Base-by-base conservation (phyloP, 2,797 vertebrate species). In the Lates japonicus region DNA sequence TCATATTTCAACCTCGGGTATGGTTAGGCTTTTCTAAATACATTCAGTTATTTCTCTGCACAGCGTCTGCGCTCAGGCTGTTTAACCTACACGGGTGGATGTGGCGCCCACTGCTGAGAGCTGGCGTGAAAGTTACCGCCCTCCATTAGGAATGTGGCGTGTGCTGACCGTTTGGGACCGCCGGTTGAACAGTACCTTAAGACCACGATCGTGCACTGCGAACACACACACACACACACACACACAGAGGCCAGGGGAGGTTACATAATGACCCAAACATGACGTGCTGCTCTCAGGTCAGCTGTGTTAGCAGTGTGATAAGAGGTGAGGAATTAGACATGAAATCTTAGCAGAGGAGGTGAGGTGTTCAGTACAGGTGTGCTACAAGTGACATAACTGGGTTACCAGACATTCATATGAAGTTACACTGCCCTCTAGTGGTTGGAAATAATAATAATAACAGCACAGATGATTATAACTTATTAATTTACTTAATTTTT, bases 51-150 rank as follows among this genome's bases (percentile, higher is more conserved):
- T 33, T 39, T 8, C 44, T 14, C 7, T 25, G n/a, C 12, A 4
- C 13, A 4, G 25, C 29, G 10, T 60, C 17, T 41, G 19, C n/a
- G 41, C 9, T 49, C 46, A 2, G 19, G 16, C 13, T 6, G 51
- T 59, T 0, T 3, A 25, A 96, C 98, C 97, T 92, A 99, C 98
- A 90, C 86, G 99, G 97, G 91, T 99, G 98, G 94, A 99, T 99
- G 94, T 96, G 9, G 98, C 98, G 91, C 98, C 98, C 98, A 99
- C 88, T 99, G 98, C 69, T 99, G 98, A 82, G 98, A 99, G 93
- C 98, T 99, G 94, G 98, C 98, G 78, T 99, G 98, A 78, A 99
- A 99, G 92, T 99, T 99, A 49, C 98, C 98, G 33, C 98, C 98
- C 96, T 99, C 98, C 87, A n/a, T n/a, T n/a, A n/a, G n/a, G n/a